phyloP scores from a whole-genome alignment of 2,888 invertebrate species.

The Ephialtes manifestator region DNA sequence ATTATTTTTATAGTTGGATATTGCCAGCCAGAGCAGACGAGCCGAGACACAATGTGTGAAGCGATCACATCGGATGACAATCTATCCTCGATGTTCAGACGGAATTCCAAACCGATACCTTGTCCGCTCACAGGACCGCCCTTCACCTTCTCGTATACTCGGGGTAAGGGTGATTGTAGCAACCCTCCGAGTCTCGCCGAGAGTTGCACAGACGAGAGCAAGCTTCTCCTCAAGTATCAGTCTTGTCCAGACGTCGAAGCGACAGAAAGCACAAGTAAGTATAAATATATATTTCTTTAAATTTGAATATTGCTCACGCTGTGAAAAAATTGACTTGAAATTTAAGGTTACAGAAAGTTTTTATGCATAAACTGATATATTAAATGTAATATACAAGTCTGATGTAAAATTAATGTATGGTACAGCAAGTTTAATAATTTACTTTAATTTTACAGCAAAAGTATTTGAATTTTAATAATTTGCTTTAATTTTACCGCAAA shows the following conservation, averaged over 20 bases:
- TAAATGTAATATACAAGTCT: too few relatives aligned
- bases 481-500: too few relatives aligned
- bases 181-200: conserved; percentile 93
- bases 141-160: conserved; percentile 93
- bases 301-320: too few relatives aligned
- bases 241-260: conserved; percentile 93
- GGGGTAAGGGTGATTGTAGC: conserved; percentile 91
- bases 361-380: too few relatives aligned
- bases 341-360: too few relatives aligned
- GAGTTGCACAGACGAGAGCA: conserved; percentile 94
- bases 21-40: conserved; percentile 87
- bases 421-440: too few relatives aligned
- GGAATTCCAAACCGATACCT: conserved; percentile 89
- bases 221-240: conserved; percentile 93
- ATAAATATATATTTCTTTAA: conserved; percentile 6
- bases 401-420: too few relatives aligned
- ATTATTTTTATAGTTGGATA: conserved; percentile 86
- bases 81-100: conserved; percentile 92
- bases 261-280: conserved; percentile 92
- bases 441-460: too few relatives aligned
- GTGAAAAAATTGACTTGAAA: too few relatives aligned
- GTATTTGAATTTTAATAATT: too few relatives aligned
- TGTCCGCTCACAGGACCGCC: conserved; percentile 94
- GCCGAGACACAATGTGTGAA: conserved; percentile 89
- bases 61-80: conserved; percentile 91